A percentile compares a stretch with the other conserved stretches of the same genome.
These are phyloP conservation scores for Pangasius djambal DNA, from an alignment of 2,797 vertebrate species.

Conservation along the genomic window DNA sequence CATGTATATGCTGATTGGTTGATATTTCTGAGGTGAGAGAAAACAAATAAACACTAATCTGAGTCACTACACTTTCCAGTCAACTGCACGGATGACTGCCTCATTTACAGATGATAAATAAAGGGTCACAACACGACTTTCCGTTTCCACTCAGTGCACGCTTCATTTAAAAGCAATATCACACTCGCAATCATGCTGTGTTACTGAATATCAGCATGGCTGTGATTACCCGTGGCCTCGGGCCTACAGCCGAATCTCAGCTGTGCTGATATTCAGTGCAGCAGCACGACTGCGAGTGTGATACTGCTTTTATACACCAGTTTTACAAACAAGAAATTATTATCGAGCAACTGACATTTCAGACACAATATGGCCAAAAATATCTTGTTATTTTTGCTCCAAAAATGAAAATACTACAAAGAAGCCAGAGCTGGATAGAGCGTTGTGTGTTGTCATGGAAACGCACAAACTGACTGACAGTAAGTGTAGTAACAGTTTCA, in stretches of 20 bases:
- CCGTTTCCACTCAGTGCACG: not conserved
- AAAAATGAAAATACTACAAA: not conserved
- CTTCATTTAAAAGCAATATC: constrained; percentile 8
- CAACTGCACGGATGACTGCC: not conserved
- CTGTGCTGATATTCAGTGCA: no score
- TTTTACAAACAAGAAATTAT: not conserved
- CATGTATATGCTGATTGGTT: not conserved
- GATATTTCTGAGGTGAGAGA: not conserved
- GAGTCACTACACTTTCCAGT: not conserved
- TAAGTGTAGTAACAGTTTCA: not conserved
- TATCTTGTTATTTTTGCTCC: not conserved
- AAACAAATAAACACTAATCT: not conserved
- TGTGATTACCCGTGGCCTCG: not conserved
- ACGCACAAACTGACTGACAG: not conserved
- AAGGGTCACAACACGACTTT: not conserved
- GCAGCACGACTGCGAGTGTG: not conserved
- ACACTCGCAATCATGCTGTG: not conserved
- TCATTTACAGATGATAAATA: constrained; percentile 1
- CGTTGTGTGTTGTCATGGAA: not conserved
- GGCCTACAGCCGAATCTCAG: not conserved
- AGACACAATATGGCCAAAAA: not conserved
- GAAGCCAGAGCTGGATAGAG: not conserved
- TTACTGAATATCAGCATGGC: not conserved
- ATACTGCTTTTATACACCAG: not conserved
- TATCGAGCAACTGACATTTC: not conserved